A percentile compares a stretch with the other conserved stretches of the same genome.
Conservation (phyloP, 37 sponge, comb jelly and placozoan genomes). For the Geodia barretti region DNA sequence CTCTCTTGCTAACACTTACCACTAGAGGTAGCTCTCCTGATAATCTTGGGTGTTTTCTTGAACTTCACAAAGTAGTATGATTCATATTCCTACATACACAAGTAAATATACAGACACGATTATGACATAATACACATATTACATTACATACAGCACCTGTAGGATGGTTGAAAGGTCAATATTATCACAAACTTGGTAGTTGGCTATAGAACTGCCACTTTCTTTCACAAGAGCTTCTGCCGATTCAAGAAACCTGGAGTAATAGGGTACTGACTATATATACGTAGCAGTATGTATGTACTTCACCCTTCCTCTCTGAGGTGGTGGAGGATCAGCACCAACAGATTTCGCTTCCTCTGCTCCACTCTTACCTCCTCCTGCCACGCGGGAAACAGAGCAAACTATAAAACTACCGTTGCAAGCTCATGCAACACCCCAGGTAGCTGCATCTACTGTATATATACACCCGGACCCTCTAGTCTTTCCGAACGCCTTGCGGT, state of each 20-base stretch:
- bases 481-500: too few relatives aligned
- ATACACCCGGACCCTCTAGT: too few relatives aligned
- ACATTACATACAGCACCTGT: slow-evolving; percentile 57
- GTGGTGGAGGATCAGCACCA: slow-evolving; percentile 86
- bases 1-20: background rate
- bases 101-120: background rate
- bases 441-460: too few relatives aligned
- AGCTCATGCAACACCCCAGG: too few relatives aligned
- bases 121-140: background rate
- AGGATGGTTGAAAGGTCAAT: slow-evolving; percentile 89
- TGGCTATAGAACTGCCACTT: slow-evolving; percentile 58
- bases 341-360: slow-evolving; percentile 71
- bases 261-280: too few relatives aligned
- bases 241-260: slow-evolving; percentile 84
- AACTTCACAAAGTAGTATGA: slow-evolving; percentile 95
- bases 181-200: slow-evolving; percentile 93
- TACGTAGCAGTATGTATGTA: background rate
- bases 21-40: slow-evolving; percentile 36
- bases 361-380: slow-evolving; percentile 87
- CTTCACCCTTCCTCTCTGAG: slow-evolving; percentile 87
- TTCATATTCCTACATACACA: slow-evolving; percentile 84
- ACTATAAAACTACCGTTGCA: too few relatives aligned
- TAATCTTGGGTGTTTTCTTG: slow-evolving; percentile 86
- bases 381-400: too few relatives aligned
- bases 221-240: slow-evolving; percentile 66